Percentiles rank a stretch among this genome's conserved stretches.
Conservation (phyloP, 1,140 invertebrate genomes). For the Brachionus manjavacas region DNA sequence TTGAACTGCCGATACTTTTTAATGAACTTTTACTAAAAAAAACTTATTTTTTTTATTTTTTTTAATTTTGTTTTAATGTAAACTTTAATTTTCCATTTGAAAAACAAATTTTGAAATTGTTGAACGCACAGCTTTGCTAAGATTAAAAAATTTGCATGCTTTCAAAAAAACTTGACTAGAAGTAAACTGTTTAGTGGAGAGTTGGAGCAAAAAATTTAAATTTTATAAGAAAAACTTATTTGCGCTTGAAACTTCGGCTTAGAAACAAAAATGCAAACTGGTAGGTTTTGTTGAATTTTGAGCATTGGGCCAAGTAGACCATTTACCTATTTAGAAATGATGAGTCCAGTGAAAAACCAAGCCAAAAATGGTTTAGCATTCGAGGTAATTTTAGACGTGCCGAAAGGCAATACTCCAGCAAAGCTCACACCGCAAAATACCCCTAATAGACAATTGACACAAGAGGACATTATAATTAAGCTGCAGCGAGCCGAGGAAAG, state of each 20-base stretch:
- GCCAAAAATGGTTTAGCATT: conserved; percentile 31
- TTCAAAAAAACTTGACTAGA: not conserved
- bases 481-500: conserved; percentile 30
- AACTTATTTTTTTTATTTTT: not conserved
- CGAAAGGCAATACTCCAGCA: conserved; percentile 2
- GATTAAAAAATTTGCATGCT: not conserved
- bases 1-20: not conserved
- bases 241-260: not conserved
- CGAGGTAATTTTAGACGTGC: conserved; percentile 10
- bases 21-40: not conserved
- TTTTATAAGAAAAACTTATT: not conserved
- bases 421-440: conserved; percentile 21
- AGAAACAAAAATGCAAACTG: conserved; percentile 22
- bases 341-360: conserved; percentile 9
- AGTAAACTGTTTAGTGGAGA: not conserved
- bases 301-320: not conserved
- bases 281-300: not conserved
- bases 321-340: not conserved
- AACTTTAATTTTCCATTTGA: not conserved
- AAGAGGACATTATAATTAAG: conserved; percentile 26
- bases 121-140: not conserved
- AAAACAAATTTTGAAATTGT: not conserved
- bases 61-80: not conserved
- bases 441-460: conserved; percentile 1
- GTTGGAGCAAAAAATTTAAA: not conserved